Percentiles rank a stretch among this genome's conserved stretches.
phyloP scores from a whole-genome alignment of 30 jellyfish, hydroid and myxozoan genomes.

The Aurelia sp. region DNA sequence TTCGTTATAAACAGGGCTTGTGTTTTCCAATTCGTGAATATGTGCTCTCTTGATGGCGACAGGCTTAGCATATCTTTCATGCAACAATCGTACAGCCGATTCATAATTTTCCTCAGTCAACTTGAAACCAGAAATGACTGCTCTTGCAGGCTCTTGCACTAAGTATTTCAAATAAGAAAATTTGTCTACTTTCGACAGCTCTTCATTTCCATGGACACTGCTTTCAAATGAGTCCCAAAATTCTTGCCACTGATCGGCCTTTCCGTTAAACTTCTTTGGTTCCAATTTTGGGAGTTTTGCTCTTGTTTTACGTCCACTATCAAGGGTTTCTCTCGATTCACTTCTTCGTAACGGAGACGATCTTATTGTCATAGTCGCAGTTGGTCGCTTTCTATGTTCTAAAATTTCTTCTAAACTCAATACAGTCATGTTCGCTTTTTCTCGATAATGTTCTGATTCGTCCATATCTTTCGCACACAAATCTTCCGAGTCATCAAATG shows the following conservation, averaged over 20 bases:
- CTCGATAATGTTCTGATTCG: background rate
- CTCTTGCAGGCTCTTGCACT: slow-evolving; percentile 19
- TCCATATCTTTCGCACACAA: background rate
- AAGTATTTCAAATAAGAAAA: slow-evolving; percentile 2
- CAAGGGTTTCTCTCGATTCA: background rate
- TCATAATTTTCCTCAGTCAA: slow-evolving; percentile 8
- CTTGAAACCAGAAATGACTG: slow-evolving; percentile 8
- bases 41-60: slow-evolving; percentile 18
- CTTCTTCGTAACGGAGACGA: background rate
- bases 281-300: slow-evolving; percentile 9
- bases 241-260: slow-evolving; percentile 5
- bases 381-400: background rate
- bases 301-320: background rate
- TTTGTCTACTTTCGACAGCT: background rate
- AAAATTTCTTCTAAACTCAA: background rate
- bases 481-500: background rate
- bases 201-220: slow-evolving; percentile 3
- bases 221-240: slow-evolving; percentile 21
- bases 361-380: background rate
- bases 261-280: slow-evolving; percentile 15
- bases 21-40: background rate
- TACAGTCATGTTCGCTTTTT: background rate
- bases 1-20: slow-evolving; percentile 4
- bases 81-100: background rate
- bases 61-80: slow-evolving; percentile 13